Conservation (phyloP, 2,797 vertebrate species). For the Mallotus villosus region DNA sequence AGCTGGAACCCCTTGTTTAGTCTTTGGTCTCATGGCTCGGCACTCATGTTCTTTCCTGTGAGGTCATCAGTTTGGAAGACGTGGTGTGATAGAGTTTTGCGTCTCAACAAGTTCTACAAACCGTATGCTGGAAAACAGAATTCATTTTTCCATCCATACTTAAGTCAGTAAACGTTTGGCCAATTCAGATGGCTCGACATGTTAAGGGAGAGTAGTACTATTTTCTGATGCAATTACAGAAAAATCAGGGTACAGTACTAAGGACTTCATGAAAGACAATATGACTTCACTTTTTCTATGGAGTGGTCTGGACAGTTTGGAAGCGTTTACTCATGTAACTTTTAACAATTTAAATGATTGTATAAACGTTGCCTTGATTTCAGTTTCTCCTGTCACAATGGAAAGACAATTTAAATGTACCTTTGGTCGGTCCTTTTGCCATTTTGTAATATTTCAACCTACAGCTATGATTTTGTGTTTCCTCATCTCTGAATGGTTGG, state of each 20-base stretch:
- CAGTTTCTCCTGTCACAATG: conserved; percentile 53
- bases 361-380: conserved; percentile 83
- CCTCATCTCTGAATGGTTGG: neutral
- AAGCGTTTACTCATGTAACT: conserved; percentile 96
- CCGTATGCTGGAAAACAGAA: neutral
- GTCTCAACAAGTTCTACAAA: neutral
- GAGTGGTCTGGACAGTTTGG: conserved; percentile 95
- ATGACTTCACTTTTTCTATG: conserved; percentile 92
- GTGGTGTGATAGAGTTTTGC: neutral
- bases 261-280: conserved; percentile 90
- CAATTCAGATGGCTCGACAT: conserved; percentile 68
- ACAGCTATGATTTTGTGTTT: neutral
- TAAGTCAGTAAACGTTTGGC: conserved; percentile 62
- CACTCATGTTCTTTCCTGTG: conserved; percentile 1
- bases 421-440: neutral
- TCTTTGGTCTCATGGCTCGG: neutral
- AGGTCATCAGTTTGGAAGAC: conserved; percentile 28
- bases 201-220: conserved; percentile 64
- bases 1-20: neutral
- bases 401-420: neutral
- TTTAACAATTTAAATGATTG: conserved; percentile 93
- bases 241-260: conserved; percentile 85
- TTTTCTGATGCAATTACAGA: conserved; percentile 90
- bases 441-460: neutral
- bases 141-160: neutral